Conservation (phyloP, 2,113 vertebrate species). For the Solea senegalensis region DNA sequence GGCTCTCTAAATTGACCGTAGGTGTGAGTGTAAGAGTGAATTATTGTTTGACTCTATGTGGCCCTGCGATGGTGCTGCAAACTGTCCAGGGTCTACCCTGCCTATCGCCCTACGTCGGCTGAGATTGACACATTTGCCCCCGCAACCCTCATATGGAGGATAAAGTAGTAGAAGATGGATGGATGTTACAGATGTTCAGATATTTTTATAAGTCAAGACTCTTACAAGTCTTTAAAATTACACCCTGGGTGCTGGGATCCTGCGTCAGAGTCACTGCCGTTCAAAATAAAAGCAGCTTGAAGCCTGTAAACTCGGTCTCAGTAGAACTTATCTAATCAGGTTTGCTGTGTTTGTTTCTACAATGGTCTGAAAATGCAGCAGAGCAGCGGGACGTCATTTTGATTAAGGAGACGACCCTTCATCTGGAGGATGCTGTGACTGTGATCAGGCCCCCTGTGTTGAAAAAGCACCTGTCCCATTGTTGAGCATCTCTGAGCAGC, state of each 20-base stretch:
- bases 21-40: too few relatives aligned
- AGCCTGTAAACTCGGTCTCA: slow-evolving; percentile 43
- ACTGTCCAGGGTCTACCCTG: too few relatives aligned
- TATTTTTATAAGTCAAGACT: neutral
- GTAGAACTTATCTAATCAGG: slow-evolving; percentile 54
- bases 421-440: slow-evolving; percentile 37
- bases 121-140: too few relatives aligned
- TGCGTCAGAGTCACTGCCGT: neutral
- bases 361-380: slow-evolving; percentile 50
- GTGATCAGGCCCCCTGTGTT: slow-evolving; percentile 47
- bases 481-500: slow-evolving; percentile 19
- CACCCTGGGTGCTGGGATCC: slow-evolving; percentile 14
- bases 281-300: slow-evolving; percentile 4
- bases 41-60: too few relatives aligned
- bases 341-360: slow-evolving; percentile 50
- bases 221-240: neutral
- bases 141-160: too few relatives aligned
- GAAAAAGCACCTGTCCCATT: slow-evolving; percentile 58
- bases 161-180: too few relatives aligned
- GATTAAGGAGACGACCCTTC: slow-evolving; percentile 66
- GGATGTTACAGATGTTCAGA: too few relatives aligned
- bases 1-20: too few relatives aligned
- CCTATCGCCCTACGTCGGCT: too few relatives aligned
- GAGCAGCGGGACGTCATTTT: slow-evolving; percentile 58
- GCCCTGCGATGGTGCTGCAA: too few relatives aligned